Evolutionary conservation across 2,797 vertebrate genomes (phyloP).

Genomic region (Anas flavirostris): DNA sequence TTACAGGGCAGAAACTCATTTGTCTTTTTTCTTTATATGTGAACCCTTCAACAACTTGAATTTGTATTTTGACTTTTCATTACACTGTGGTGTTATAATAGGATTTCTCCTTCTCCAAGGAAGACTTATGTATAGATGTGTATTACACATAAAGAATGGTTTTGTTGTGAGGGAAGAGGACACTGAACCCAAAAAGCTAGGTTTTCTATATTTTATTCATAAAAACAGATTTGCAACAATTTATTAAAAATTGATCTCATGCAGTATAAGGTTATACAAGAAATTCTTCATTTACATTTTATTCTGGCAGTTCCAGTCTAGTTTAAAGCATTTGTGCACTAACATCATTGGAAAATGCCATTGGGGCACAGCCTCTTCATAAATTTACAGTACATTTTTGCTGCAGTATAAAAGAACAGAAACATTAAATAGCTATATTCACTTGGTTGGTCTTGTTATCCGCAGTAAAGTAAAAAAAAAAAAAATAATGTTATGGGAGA

Average conservation of each 20-base stretch:
- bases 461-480: conserved; percentile 75
- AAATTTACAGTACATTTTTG: conserved; percentile 83
- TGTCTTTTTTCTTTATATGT: neutral
- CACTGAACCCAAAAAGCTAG: conserved; percentile 27
- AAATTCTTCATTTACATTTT: conserved; percentile 87
- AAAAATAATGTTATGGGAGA: conserved; percentile 75
- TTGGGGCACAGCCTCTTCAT: conserved; percentile 84
- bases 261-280: conserved; percentile 89
- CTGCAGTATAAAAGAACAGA: conserved; percentile 84
- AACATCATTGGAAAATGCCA: conserved; percentile 84
- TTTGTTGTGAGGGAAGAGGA: neutral
- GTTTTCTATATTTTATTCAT: conserved; percentile 87
- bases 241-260: conserved; percentile 92
- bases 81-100: neutral
- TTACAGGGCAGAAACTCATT: neutral
- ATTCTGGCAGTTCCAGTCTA: conserved; percentile 85
- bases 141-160: neutral
- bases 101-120: neutral
- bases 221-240: conserved; percentile 91
- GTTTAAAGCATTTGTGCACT: conserved; percentile 85
- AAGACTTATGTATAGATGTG: neutral
- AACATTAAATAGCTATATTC: conserved; percentile 82
- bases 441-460: conserved; percentile 83
- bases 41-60: neutral
- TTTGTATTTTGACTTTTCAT: conserved; percentile 9